phyloP scores from a whole-genome alignment of 2,113 vertebrate species.

The Gallinago media region DNA sequence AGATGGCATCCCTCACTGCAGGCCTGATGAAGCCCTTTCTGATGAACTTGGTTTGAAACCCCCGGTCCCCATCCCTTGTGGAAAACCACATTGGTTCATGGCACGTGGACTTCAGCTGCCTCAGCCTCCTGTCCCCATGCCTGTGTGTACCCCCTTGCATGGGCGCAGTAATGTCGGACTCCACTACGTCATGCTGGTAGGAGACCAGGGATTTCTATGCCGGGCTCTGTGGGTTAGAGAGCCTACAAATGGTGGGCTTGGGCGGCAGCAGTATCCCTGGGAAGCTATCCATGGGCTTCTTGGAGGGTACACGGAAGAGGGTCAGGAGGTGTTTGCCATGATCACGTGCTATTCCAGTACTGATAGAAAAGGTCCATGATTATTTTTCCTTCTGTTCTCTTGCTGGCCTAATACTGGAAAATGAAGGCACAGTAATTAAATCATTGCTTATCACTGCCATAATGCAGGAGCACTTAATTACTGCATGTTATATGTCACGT shows the following conservation, averaged over 20 bases:
- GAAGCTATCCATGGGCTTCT: not conserved
- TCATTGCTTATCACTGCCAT: not conserved
- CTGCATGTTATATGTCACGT: not conserved
- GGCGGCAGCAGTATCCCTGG: accelerated
- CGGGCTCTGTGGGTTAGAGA: accelerated
- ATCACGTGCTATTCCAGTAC: not conserved
- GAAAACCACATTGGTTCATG: not conserved
- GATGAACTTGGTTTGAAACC: not conserved
- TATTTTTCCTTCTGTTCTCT: not conserved
- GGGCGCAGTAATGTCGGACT: not conserved
- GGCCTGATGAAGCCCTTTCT: not conserved
- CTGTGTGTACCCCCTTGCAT: not conserved
- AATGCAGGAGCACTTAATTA: not conserved
- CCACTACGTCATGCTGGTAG: not conserved
- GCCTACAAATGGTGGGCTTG: not conserved
- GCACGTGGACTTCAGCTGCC: not conserved
- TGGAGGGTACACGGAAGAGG: not conserved
- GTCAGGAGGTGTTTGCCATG: not conserved
- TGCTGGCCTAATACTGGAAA: not conserved
- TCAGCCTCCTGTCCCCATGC: not conserved
- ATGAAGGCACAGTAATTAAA: not conserved
- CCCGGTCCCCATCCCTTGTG: not conserved
- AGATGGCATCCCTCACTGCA: not conserved
- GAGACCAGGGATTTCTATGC: not conserved
- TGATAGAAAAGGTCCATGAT: accelerated